Conservation (phyloP, 2,888 invertebrate species). For the Hoplodrina blanda region DNA sequence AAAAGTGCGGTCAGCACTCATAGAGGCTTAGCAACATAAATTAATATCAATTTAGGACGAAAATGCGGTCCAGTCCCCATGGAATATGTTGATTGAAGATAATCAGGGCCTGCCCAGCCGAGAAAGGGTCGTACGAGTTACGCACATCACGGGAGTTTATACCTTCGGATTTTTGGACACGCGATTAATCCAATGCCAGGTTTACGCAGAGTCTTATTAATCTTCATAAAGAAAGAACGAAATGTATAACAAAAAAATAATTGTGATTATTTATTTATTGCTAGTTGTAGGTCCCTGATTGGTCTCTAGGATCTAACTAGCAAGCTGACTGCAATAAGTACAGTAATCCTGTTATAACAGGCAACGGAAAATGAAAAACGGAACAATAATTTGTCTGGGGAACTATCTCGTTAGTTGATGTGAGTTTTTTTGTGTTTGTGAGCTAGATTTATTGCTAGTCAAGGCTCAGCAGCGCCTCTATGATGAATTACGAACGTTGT, state of each 20-base stretch:
- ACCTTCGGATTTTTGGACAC: constrained; percentile 20
- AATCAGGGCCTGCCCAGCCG: constrained; percentile 55
- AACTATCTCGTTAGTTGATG: constrained; percentile 56
- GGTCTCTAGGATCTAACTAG: constrained; percentile 26
- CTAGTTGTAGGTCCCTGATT: constrained; percentile 22
- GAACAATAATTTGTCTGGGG: constrained; percentile 51
- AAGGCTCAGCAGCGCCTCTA: constrained; percentile 12
- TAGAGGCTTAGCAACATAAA: constrained; percentile 48
- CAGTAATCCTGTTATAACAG: constrained; percentile 48
- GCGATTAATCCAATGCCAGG: constrained; percentile 24
- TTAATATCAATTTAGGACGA: constrained; percentile 63
- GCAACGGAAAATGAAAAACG: constrained; percentile 44
- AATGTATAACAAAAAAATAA: background rate
- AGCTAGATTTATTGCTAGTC: constrained; percentile 52
- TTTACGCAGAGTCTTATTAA: background rate
- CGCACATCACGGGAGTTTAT: constrained; percentile 21
- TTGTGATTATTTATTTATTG: constrained; percentile 9
- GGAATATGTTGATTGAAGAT: constrained; percentile 62
- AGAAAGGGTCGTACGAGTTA: constrained; percentile 39
- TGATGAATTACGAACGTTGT: constrained; percentile 35
- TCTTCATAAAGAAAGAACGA: background rate
- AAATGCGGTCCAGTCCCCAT: constrained; percentile 56
- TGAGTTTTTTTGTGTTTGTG: constrained; percentile 41
- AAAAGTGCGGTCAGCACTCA: constrained; percentile 45
- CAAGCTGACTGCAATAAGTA: constrained; percentile 41